Evolutionary conservation across 2,797 vertebrate genomes (phyloP).

Genomic region (Enteromius unitaeniatus): DNA sequence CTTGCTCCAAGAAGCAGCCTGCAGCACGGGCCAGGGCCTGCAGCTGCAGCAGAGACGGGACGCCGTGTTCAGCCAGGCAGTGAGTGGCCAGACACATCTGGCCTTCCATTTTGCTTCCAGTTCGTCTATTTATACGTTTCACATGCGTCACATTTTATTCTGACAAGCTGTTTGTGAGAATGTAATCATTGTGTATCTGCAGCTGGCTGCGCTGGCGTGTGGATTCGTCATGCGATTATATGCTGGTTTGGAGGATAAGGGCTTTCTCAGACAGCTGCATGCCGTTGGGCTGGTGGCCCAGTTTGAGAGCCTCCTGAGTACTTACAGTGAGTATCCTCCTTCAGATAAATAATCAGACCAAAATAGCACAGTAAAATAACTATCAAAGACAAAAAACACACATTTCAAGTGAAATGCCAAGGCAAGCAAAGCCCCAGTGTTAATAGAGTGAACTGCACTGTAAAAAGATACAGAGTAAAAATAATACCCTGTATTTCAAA

Average conservation of each 20-base stretch:
- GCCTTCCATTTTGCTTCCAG: neutral
- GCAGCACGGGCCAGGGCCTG: constrained; percentile 91
- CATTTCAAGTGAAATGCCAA: neutral
- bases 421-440: neutral
- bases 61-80: constrained; percentile 96
- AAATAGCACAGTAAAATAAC: neutral
- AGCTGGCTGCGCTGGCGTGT: constrained; percentile 94
- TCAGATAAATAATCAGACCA: neutral
- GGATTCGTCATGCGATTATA: constrained; percentile 93
- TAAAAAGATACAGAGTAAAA: neutral
- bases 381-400: neutral
- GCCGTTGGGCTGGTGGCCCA: constrained; percentile 91
- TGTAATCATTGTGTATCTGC: constrained; percentile 43
- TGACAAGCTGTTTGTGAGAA: neutral
- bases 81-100: constrained; percentile 70
- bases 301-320: constrained; percentile 96
- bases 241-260: constrained; percentile 87
- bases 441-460: neutral
- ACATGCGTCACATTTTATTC: neutral
- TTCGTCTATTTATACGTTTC: neutral
- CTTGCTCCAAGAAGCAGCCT: constrained; percentile 93
- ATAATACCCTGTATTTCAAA: no score
- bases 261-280: constrained; percentile 92
- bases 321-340: constrained; percentile 88
- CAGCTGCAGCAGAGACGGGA: constrained; percentile 92